Evolutionary conservation across 2,888 invertebrate species (phyloP), one percentile per base, ranked within the genome.

Genomic region (Sycophila texana): DNA sequence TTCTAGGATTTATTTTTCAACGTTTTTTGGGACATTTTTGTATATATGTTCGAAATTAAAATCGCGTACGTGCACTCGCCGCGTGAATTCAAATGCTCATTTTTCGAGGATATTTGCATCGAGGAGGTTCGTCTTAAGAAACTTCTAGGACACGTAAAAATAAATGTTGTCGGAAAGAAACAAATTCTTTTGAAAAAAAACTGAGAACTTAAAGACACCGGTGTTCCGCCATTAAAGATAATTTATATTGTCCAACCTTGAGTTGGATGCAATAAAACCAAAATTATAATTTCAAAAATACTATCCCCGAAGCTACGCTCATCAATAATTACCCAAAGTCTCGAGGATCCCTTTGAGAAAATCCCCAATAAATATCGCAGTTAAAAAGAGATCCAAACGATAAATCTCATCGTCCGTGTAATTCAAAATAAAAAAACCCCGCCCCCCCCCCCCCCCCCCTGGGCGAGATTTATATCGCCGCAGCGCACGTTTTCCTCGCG

Each of bases 21-120:
- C 16, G 12, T 57, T 66, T 49, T 66, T 57, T 66, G 66, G 22
- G 39, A 74, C 20, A 39, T 57, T 66, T 74, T 66, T 39, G 30
- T n/a, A n/a, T 16, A 13, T 65, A 22, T 14, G 57, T 55, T 57
- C 47, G 73, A 65, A 74, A 63, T 51, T 63, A 14, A n/a, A 70
- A 70, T 51, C 53, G 73, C 14, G 18, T 55, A 20, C 47, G 16
- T 7, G 18, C 10, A 39, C n/a, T 22, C 61, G 53, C 22, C 18
- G 47, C 18, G 20, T 58, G 74, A 74, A 74, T 74, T 66, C 66
- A 58, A 66, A 74, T 63, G 20, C 5, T 39, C 65, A 16, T 22
- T 53, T 61, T 72, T 58, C 26, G 16, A n/a, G 39, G 4, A 39
- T 53, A 53, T 53, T 16, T 39, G 39, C 39, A 39, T 39, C 39